Conservation (phyloP, 92 coral and sea anemone species). For the Scolanthus callimorphus region DNA sequence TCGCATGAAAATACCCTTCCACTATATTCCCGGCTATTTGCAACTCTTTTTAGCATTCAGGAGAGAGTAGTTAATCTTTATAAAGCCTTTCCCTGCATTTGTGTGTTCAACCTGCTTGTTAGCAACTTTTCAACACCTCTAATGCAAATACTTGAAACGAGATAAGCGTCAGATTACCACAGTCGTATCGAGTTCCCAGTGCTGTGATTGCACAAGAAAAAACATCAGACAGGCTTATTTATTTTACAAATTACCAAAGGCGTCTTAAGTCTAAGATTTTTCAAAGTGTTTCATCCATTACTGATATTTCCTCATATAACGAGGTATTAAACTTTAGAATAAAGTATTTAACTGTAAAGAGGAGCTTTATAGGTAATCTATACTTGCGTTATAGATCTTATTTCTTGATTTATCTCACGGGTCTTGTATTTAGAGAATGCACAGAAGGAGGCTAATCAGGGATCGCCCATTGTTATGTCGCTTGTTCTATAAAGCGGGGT, state of each 20-base stretch:
- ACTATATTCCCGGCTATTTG: too few relatives aligned
- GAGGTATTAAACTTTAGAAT: neutral
- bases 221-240: slow-evolving; percentile 26
- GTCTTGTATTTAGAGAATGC: neutral
- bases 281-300: too few relatives aligned
- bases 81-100: too few relatives aligned
- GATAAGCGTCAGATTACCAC: slow-evolving; percentile 40
- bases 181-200: slow-evolving; percentile 22
- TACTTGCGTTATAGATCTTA: neutral
- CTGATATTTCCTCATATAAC: neutral
- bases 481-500: too few relatives aligned
- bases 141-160: slow-evolving; percentile 21
- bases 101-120: slow-evolving; percentile 43
- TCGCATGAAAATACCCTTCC: too few relatives aligned
- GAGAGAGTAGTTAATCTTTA: too few relatives aligned
- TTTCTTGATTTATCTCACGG: neutral
- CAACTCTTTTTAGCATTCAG: too few relatives aligned
- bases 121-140: slow-evolving; percentile 42
- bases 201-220: slow-evolving; percentile 23
- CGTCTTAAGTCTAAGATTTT: too few relatives aligned
- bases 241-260: slow-evolving; percentile 23
- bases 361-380: neutral
- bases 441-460: too few relatives aligned
- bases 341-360: neutral
- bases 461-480: too few relatives aligned